These are phyloP conservation scores for Desmophyllum pertusum DNA, from an alignment of 92 coral and sea anemone genomes.

Conservation along the genomic window DNA sequence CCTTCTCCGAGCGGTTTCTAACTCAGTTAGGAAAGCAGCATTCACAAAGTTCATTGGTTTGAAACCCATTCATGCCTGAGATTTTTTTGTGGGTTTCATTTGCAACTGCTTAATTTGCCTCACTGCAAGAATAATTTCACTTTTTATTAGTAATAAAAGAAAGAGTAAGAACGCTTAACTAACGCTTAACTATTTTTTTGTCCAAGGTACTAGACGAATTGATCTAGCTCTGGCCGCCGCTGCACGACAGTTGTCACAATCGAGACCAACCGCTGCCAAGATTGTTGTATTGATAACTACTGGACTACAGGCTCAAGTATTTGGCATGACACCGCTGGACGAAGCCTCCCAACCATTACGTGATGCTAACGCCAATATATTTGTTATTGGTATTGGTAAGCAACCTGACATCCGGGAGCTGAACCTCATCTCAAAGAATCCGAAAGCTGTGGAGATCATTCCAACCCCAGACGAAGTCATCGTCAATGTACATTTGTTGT, in stretches of 20 bases:
- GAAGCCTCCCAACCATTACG: constrained; percentile 67
- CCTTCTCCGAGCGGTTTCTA: not conserved
- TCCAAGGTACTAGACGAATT: constrained; percentile 58
- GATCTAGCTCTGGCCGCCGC: constrained; percentile 71
- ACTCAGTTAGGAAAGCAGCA: not conserved
- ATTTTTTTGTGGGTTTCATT: not conserved
- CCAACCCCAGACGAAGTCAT: constrained; percentile 36
- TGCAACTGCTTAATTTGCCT: not conserved
- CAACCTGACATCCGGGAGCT: constrained; percentile 60
- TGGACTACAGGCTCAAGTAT: constrained; percentile 73
- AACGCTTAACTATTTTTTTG: not conserved
- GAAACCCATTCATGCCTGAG: not conserved
- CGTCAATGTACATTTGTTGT: constrained; percentile 5
- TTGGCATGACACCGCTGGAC: constrained; percentile 59
- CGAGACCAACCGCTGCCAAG: constrained; percentile 73
- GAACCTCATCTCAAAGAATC: constrained; percentile 55
- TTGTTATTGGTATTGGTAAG: constrained; percentile 70
- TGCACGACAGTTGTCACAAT: constrained; percentile 59
- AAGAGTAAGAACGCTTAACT: not conserved
- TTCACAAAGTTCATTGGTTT: too few species aligned
- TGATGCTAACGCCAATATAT: constrained; percentile 65
- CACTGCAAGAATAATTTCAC: not conserved
- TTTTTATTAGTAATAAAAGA: not conserved
- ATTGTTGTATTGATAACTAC: constrained; percentile 76
- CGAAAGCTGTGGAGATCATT: constrained; percentile 55